Evolutionary conservation across 1,140 invertebrate species (phyloP), one percentile per base, ranked within the genome.

Genomic region (Phocides pigmalion): DNA sequence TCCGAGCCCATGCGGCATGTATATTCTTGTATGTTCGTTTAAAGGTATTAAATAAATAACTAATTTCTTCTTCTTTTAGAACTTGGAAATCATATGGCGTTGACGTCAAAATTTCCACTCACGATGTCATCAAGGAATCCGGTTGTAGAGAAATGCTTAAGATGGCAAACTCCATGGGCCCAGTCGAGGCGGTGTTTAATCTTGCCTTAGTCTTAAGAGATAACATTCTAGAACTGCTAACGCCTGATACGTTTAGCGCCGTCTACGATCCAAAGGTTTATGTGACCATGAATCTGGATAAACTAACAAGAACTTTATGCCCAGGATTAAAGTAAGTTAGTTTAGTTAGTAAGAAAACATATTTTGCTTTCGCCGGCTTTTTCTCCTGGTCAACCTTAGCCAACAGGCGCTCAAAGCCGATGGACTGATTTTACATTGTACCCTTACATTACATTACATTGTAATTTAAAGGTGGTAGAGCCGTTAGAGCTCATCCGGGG

Each of bases 151-250:
- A 89, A n/a, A 88, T 98, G 44, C 76, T 97, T 6, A 79, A 93
- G 44, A 92, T 93, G 69, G 93, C 96, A 2, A 80, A 89, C 25
- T 70, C 89, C 32, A 80, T 95, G 62, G 95, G 94, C 11, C 93
- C 93, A 19, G 92, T 97, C 46, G 95, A 95, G 8, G 96, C 95
- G 32, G 94, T 98, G 46, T 98, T 97, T 87, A 96, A 98, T 82
- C 89, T 97, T 37, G 97, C 97, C 19, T 95, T 96, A 72, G 93
- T 95, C 0, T 78, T 95, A 2, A 92, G 92, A 37, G 95, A 95
- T 76, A 89, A 85, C 6, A 77, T 94, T 12, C 93, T 95, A 70
- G 90, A 93, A 75, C 95, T 95, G 70, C 94, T 95, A 84, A 94
- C 91, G 0, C 74, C 74, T n/a, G 92, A 94, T 59, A 92, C 90